A percentile compares a stretch with the other conserved stretches of the same genome.
phyloP scores from a whole-genome alignment of 2,888 invertebrate species.

The Cordilura impudica region DNA sequence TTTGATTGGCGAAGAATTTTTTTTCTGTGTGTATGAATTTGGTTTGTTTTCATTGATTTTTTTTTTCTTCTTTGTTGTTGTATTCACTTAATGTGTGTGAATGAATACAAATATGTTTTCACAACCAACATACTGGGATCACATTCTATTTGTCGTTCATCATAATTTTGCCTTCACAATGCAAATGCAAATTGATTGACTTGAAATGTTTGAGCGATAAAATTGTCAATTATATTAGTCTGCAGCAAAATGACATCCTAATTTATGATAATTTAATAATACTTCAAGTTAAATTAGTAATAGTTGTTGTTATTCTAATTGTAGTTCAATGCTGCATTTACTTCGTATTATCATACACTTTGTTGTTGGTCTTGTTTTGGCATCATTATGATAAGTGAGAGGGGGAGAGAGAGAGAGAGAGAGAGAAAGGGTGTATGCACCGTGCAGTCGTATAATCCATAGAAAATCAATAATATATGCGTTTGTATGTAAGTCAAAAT shows the following conservation, averaged over 20 bases:
- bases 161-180: slow-evolving; percentile 10
- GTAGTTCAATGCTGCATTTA: background rate
- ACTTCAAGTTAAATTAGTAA: slow-evolving; percentile 36
- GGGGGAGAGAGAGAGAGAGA: no score
- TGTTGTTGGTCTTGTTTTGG: background rate
- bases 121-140: background rate
- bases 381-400: no score
- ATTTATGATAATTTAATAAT: slow-evolving; percentile 57
- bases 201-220: slow-evolving; percentile 36
- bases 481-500: no score
- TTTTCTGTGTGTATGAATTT: no score
- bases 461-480: background rate
- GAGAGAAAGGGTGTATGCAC: no score
- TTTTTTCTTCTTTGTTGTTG: no score
- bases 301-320: slow-evolving; percentile 18
- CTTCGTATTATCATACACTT: background rate
- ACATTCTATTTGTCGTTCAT: background rate
- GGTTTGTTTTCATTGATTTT: no score
- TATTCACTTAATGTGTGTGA: no score
- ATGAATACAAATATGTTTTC: no score
- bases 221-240: slow-evolving; percentile 54
- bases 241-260: slow-evolving; percentile 34
- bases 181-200: slow-evolving; percentile 31
- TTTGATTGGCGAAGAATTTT: no score
- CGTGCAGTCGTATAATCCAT: no score